Conservation (phyloP, 2,113 vertebrate species). For the Gila orcuttii region DNA sequence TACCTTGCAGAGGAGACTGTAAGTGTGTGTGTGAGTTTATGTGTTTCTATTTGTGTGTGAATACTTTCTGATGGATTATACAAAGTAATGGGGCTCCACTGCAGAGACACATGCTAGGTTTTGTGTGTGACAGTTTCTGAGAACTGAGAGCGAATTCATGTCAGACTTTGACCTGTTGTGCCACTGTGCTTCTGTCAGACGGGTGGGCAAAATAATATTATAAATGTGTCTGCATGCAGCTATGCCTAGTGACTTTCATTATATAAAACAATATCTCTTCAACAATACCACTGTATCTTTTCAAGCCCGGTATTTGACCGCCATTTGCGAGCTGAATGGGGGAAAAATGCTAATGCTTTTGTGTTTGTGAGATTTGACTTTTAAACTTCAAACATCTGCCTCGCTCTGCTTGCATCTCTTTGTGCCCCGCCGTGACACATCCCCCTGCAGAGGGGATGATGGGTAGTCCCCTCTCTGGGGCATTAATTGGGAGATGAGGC, state of each 20-base stretch:
- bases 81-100: conserved; percentile 33
- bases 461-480: conserved; percentile 60
- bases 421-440: conserved; percentile 61
- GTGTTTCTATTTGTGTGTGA: conserved; percentile 14
- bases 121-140: conserved; percentile 47
- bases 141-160: conserved; percentile 47
- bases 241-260: conserved; percentile 21
- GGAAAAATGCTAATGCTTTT: conserved; percentile 47
- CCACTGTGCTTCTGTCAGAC: conserved; percentile 23
- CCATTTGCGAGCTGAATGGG: conserved; percentile 32
- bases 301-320: background rate
- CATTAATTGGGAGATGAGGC: conserved; percentile 62
- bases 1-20: conserved; percentile 14
- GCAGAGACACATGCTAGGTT: conserved; percentile 32
- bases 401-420: conserved; percentile 58
- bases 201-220: conserved; percentile 23
- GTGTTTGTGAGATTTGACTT: conserved; percentile 50
- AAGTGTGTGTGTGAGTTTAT: conserved; percentile 31
- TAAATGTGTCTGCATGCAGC: conserved; percentile 42
- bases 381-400: conserved; percentile 57
- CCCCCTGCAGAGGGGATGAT: conserved; percentile 57
- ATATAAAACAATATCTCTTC: conserved; percentile 42
- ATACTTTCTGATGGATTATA: conserved; percentile 16
- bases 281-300: conserved; percentile 6
- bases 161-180: conserved; percentile 40